Base-by-base conservation (phyloP, 2,797 vertebrate species). In the Arnoldichthys spilopterus region DNA sequence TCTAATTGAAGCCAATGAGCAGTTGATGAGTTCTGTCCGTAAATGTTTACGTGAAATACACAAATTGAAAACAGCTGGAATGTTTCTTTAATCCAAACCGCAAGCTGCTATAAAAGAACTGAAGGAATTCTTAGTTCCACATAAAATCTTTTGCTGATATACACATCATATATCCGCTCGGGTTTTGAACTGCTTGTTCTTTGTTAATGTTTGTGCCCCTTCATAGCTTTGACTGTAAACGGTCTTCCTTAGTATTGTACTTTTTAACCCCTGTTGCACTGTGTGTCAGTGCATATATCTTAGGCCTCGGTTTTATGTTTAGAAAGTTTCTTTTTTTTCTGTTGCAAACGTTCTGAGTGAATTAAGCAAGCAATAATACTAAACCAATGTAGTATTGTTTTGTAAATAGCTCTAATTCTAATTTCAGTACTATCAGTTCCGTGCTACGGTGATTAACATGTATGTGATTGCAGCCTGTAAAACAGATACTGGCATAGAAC, bases 311-410 rank as follows among this genome's bases (percentile, higher is more conserved):
- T 51, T 71, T 73, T 72, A 37, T 64, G 62, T 53, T 49, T 22
- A 20, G 6, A n/a, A 20, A 3, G 32, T 54, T 53, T 24, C 40
- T 47, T 54, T n/a, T 13, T 28, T 6, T 40, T 67, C 30, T 28
- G 3, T 56, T 28, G 24, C 51, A 28, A 51, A 24, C 26, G 4
- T 67, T 56, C 8, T 24, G 49, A 79, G 71, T 72, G 63, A 53
- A 82, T 83, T 54, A 74, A 83, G 74, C 69, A 69, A 85, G 87
- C 89, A 89, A 87, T 89, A 89, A 87, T 81, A 82, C 56, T 81
- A 59, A 83, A 83, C 70, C 59, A 78, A 75, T 75, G 80, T 84
- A 82, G 85, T 84, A 78, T 86, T 84, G 80, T 81, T 72, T 64
- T 90, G 88, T 87, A 86, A 84, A 89, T 87, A 87, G 85, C 51